Conservation (phyloP, 2,113 vertebrate genomes). For the Pangasianodon gigas region DNA sequence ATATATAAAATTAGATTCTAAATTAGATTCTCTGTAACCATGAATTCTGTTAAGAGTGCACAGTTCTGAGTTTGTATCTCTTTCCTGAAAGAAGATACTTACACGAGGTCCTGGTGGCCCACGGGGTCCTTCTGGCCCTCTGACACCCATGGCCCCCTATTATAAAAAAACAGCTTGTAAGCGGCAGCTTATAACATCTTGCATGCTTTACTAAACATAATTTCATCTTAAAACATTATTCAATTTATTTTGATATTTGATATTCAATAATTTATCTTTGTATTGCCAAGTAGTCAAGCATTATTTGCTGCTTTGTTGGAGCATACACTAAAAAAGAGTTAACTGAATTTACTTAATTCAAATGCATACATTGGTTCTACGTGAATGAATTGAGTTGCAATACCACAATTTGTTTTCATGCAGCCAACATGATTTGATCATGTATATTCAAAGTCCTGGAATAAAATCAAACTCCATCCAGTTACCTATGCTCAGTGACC, state of each 20-base stretch:
- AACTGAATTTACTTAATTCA: background rate
- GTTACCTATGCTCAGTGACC: too few species aligned
- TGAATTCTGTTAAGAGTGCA: background rate
- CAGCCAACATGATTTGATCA: background rate
- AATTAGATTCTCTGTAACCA: background rate
- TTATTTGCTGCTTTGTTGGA: background rate
- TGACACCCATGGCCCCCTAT: slow-evolving; percentile 88
- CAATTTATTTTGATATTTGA: background rate
- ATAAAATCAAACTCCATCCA: background rate
- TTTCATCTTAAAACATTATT: background rate
- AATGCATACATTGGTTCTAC: background rate
- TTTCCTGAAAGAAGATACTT: slow-evolving; percentile 62
- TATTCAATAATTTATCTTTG: background rate
- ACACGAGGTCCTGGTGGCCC: slow-evolving; percentile 86
- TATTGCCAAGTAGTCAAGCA: background rate
- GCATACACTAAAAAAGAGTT: background rate
- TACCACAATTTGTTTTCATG: background rate
- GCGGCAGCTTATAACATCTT: background rate
- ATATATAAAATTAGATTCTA: too few species aligned
- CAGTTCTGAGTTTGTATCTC: background rate
- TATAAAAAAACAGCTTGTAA: background rate
- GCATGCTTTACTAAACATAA: background rate
- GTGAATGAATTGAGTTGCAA: background rate
- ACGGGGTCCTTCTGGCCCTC: slow-evolving; percentile 87
- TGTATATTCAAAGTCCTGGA: background rate